A percentile compares a stretch with the other conserved stretches of the same genome.
Conservation (phyloP, 2,888 invertebrate genomes). For the Spodoptera picta region DNA sequence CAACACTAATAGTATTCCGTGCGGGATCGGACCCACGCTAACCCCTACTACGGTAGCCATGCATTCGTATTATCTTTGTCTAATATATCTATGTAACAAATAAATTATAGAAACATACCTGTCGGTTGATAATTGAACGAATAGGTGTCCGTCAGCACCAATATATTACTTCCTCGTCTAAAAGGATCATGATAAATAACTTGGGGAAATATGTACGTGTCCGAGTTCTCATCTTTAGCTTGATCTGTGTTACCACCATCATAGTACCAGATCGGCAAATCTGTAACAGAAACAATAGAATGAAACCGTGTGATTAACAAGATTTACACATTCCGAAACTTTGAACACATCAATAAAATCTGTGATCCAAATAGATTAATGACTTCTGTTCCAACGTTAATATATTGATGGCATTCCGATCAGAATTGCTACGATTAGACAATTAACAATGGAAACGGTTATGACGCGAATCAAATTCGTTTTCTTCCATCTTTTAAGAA, state of each 20-base stretch:
- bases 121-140: constrained; percentile 88
- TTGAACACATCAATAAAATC: constrained; percentile 28
- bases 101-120: constrained; percentile 61
- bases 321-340: constrained; percentile 37
- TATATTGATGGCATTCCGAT: too few relatives aligned
- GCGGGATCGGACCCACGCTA: too few relatives aligned
- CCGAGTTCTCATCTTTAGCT: constrained; percentile 90
- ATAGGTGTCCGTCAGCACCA: constrained; percentile 94
- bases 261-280: constrained; percentile 93
- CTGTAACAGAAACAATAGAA: constrained; percentile 69
- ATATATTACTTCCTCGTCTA: constrained; percentile 91
- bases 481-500: too few relatives aligned
- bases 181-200: constrained; percentile 95
- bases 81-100: neutral
- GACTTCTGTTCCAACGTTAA: constrained; percentile 6
- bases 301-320: constrained; percentile 46
- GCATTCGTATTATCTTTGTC: too few relatives aligned
- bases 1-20: too few relatives aligned
- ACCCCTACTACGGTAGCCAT: too few relatives aligned
- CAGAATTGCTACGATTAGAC: too few relatives aligned
- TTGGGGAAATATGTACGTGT: constrained; percentile 93
- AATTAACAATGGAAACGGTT: too few relatives aligned
- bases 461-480: too few relatives aligned
- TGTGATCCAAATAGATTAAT: constrained; percentile 12
- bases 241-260: constrained; percentile 93